Evolutionary conservation across 1,140 invertebrate genomes (phyloP).

Genomic region (Bombus balteatus): DNA sequence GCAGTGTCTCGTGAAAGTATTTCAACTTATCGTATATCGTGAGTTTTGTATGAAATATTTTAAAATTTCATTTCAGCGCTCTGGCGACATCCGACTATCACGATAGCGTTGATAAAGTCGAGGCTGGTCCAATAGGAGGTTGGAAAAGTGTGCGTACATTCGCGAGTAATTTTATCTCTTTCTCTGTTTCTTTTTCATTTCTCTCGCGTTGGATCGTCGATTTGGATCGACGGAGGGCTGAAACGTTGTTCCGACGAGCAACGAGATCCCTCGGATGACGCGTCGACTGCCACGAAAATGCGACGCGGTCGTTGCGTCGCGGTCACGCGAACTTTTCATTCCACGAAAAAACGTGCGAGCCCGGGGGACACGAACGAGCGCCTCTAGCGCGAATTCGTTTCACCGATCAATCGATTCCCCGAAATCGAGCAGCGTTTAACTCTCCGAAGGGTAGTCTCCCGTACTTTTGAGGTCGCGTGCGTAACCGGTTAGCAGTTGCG

Average conservation of each 20-base stretch:
- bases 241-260: not conserved
- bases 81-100: too few species aligned
- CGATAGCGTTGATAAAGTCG: too few species aligned
- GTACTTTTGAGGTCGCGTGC: not conserved
- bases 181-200: not conserved
- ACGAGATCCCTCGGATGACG: not conserved
- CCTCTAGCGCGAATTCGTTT: not conserved
- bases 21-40: too few species aligned
- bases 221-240: not conserved
- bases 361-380: not conserved
- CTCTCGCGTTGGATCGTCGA: not conserved
- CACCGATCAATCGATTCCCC: conserved; percentile 38
- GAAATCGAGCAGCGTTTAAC: conserved; percentile 41
- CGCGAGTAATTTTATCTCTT: not conserved
- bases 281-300: not conserved
- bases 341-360: conserved; percentile 55
- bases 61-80: not conserved
- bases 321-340: conserved; percentile 43
- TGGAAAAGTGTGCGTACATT: too few species aligned
- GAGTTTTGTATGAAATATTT: not conserved
- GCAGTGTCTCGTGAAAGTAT: not conserved
- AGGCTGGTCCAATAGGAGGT: too few species aligned
- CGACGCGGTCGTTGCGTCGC: not conserved
- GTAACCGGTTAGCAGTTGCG: not conserved
- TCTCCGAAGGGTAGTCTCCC: conserved; percentile 14